phyloP scores from a whole-genome alignment of 30 jellyfish, hydroid and myxozoan species.

The Aurelia aurita complex sp. Pacific region DNA sequence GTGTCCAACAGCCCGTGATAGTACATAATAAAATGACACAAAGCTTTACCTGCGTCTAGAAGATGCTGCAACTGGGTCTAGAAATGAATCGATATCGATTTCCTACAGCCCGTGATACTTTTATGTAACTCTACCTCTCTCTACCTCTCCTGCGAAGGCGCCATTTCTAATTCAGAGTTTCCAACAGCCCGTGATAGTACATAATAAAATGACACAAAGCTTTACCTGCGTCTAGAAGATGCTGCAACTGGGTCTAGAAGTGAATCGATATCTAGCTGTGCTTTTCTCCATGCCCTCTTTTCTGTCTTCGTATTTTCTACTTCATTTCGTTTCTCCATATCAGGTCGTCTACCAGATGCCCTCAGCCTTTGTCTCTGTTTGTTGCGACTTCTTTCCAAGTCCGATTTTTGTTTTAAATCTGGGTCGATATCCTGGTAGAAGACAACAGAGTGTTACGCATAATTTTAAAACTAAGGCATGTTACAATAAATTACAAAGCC shows the following conservation, averaged over 20 bases:
- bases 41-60: constrained; percentile 1
- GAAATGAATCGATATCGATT: constrained; percentile 67
- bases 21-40: no score
- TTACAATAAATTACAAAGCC: no score
- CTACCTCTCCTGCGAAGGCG: no score
- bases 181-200: no score
- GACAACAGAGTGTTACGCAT: no score
- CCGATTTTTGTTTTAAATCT: constrained; percentile 87
- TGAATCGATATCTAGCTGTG: constrained; percentile 80
- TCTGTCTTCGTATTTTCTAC: not conserved
- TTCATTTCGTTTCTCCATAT: constrained; percentile 2
- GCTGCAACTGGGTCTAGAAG: constrained; percentile 80
- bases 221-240: constrained; percentile 7
- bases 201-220: no score
- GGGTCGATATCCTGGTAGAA: constrained; percentile 67
- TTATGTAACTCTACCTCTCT: no score
- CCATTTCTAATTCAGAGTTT: no score
- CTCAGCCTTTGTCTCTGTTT: constrained; percentile 86
- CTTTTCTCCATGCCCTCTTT: constrained; percentile 66
- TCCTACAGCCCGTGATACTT: no score
- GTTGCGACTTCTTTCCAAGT: constrained; percentile 87
- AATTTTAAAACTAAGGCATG: no score
- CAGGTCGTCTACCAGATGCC: constrained; percentile 53
- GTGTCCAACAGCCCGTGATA: no score
- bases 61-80: constrained; percentile 73